Evolutionary conservation across 2,888 invertebrate species (phyloP), one percentile per base, ranked within the genome.

Genomic region (Ennomos quercinarius): DNA sequence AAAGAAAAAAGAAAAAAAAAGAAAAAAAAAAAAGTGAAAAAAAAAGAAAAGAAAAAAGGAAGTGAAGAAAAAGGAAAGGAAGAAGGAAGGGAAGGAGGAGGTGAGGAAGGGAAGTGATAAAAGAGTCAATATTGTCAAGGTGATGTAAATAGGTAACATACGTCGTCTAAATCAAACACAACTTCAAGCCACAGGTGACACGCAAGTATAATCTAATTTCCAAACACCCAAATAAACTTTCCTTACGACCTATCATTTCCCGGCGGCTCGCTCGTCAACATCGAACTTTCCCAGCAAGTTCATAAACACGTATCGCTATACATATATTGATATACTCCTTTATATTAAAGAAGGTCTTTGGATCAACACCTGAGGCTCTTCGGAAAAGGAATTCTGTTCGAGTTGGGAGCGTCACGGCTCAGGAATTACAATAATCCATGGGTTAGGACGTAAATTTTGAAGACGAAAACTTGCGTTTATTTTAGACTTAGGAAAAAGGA

Each of bases 311-410:
- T 61, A 11, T 49, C 47, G 46, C 8, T 62, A 64, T 60, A 62
- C 56, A 63, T 66, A 65, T 57, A 66, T 66, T 64, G 62, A 68
- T 66, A 49, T 61, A 64, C 68, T 64, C 60, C 13, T 68, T 62
- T 66, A 68, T 68, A 66, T 68, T 68, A 66, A 64, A 68, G 60
- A 62, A 67, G 66, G 61, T 52, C 60, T 54, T 52, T 51, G 60
- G 64, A 63, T 68, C 68, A 51, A 57, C 68, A 68, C 68, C 68
- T 68, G 68, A 11, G 68, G 61, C 67, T 63, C 53, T 39, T 45
- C 34, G 12, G 38, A 35, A 39, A 44, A 54, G 47, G 50, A 48
- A 38, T 50, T 63, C 63, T 57, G 34, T 38, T 52, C 48, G 44
- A 44, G 42, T 47, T 48, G 47, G 46, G 46, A 9, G 10, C 55